Conservation (phyloP, 37 sponge, comb jelly and placozoan species). For the Aplysina aerophoba region DNA sequence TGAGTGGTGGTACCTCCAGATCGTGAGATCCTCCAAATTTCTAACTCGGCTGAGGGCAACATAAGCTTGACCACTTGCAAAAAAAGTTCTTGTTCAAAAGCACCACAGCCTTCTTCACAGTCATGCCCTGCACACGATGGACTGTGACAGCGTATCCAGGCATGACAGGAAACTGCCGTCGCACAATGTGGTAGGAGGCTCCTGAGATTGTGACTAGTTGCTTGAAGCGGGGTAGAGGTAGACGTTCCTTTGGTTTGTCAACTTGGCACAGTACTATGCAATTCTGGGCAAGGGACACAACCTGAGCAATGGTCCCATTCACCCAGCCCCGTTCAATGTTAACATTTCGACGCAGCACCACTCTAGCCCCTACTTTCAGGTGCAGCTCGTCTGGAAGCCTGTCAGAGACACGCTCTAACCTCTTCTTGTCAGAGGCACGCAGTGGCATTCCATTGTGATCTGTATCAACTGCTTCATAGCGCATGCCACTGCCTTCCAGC, state of each 20-base stretch:
- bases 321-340: conserved; percentile 9
- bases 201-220: not conserved
- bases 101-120: conserved; percentile 9
- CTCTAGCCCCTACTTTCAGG: not conserved
- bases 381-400: not conserved
- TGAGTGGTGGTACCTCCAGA: not conserved
- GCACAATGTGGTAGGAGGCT: conserved; percentile 7
- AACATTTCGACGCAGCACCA: not conserved
- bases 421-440: not conserved
- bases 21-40: not conserved
- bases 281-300: not conserved
- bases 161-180: conserved; percentile 14
- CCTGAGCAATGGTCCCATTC: not conserved
- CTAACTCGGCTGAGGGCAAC: conserved; percentile 18
- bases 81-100: not conserved
- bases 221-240: not conserved
- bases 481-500: not conserved
- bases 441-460: conserved; percentile 17
- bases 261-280: conserved; percentile 3
- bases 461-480: not conserved
- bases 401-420: not conserved
- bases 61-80: conserved; percentile 27
- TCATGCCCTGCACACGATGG: conserved; percentile 17
- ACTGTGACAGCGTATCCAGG: conserved; percentile 27
- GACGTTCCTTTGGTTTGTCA: not conserved